Conservation (phyloP, 1,140 invertebrate genomes). For the Camponotus floridanus region DNA sequence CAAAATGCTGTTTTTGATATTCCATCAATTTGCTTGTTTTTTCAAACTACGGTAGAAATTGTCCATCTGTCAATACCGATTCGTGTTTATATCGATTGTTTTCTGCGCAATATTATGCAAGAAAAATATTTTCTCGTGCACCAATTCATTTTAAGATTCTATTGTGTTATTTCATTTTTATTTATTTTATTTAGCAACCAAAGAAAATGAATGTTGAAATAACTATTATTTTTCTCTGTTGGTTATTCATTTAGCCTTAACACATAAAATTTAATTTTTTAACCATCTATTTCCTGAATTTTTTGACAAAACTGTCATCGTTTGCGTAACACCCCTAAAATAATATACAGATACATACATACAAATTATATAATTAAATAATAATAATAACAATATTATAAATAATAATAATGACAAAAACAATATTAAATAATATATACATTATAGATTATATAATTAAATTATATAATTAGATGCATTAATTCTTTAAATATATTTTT, state of each 20-base stretch:
- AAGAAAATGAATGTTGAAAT: not conserved
- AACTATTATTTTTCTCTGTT: not conserved
- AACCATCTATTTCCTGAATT: not conserved
- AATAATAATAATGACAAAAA: no score
- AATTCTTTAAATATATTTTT: not conserved
- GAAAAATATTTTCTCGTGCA: not conserved
- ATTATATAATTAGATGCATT: not conserved
- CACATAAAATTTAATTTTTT: not conserved
- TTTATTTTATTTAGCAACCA: not conserved
- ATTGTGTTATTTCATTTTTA: not conserved
- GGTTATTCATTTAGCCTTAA: not conserved
- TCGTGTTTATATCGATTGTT: not conserved
- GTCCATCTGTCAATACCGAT: not conserved
- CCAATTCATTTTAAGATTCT: not conserved
- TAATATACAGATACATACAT: not conserved
- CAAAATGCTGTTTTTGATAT: not conserved
- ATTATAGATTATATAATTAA: no score
- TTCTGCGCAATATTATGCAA: not conserved
- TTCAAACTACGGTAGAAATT: not conserved
- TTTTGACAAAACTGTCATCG: not conserved
- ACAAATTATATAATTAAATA: no score
- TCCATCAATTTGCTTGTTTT: not conserved
- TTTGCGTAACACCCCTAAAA: not conserved
- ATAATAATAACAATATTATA: no score
- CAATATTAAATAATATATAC: no score